Evolutionary conservation across 2,113 vertebrate species (phyloP), one percentile per base, ranked within the genome.

Genomic region (Paradoxurus hermaphroditus): DNA sequence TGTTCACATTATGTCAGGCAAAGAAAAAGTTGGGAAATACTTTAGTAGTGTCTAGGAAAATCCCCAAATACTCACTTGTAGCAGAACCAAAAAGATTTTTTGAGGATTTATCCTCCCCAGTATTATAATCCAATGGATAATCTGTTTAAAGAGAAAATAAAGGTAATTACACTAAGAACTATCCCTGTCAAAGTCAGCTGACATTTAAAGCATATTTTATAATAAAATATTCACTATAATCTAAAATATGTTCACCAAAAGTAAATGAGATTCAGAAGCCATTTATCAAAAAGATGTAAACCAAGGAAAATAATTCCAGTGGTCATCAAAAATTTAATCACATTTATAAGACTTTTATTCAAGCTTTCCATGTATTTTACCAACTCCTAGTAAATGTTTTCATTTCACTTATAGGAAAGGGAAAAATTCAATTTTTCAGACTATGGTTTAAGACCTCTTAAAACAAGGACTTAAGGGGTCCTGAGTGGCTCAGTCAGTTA

Each of bases 31-130:
- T 75, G 11, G 87, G 5, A 95, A 83, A 68, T 10, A 86, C 34
- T 82, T 92, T 14, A 86, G 65, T 15, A 81, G 16, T 18, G 19
- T 85, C 67, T 31, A 93, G 34, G 25, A 90, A 87, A 88, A 56
- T 23, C 16, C 10, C 44, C 73, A 75, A 81, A 95, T 97, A 99
- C 99, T 97, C 98, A 99, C 99, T 99, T 97, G 99, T 99, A 94
- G 99, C 99, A 96, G 99, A 99, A 84, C 99, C 99, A 94, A 99
- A 99, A 90, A 99, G 98, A 98, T 99, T 99, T 98, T 99, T 99
- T 39, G 99, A 99, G 84, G 99, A 98, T 97, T 99, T 99, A 98
- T 99, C 99, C 97, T 99, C 99, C 41, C 99, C 98, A 4, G 99
- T 99, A 97, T 98, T 99, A 98, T 99, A 99, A 96, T 99, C 99